These are phyloP conservation scores for Platanista minor DNA, from an alignment of 2,113 vertebrate species.

Conservation along the genomic window DNA sequence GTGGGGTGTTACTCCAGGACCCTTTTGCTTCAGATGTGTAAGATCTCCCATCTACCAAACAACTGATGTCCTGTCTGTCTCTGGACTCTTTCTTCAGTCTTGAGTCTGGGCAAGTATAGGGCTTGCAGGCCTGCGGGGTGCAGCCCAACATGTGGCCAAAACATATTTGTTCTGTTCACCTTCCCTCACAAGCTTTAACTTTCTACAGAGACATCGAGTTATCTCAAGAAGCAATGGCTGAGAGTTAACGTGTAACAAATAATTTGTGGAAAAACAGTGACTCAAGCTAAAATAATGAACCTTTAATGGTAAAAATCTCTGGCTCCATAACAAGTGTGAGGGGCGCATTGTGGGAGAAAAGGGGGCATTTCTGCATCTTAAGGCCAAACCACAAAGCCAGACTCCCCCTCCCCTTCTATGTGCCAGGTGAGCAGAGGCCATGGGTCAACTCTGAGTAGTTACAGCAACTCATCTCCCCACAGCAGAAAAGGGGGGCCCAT, in stretches of 20 bases:
- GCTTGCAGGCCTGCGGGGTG: not conserved
- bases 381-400: not conserved
- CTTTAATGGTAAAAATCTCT: not conserved
- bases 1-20: not conserved
- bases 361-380: not conserved
- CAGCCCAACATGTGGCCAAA: not conserved
- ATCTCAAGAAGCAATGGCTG: not conserved
- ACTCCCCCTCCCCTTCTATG: not conserved
- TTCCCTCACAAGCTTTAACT: not conserved
- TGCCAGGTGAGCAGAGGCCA: not conserved
- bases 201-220: not conserved
- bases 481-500: rapidly evolving
- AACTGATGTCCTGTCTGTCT: not conserved
- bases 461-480: not conserved
- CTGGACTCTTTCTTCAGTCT: not conserved
- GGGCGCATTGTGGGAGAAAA: not conserved
- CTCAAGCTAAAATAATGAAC: not conserved
- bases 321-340: not conserved
- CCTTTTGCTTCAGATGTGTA: not conserved
- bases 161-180: not conserved
- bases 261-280: not conserved
- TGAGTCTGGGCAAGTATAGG: not conserved
- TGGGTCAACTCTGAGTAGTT: not conserved
- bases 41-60: not conserved
- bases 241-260: not conserved